phyloP scores from a whole-genome alignment of 2,113 vertebrate species.

The Oreochromis niloticus region DNA sequence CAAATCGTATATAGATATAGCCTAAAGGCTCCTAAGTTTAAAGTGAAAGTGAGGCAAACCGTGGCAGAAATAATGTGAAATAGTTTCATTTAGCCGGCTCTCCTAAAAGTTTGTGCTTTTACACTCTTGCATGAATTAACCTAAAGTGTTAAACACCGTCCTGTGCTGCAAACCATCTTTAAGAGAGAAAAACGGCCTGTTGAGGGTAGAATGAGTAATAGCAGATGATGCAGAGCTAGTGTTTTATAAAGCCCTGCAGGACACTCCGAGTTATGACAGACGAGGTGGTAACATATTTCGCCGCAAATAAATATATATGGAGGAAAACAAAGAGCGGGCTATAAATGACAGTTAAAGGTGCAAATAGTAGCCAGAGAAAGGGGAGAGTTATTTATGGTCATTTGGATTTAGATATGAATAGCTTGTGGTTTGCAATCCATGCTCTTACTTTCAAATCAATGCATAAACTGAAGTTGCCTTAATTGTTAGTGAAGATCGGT shows the following conservation, averaged over 20 bases:
- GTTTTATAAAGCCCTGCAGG: constrained; percentile 13
- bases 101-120: not conserved
- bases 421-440: not conserved
- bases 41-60: not conserved
- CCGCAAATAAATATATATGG: constrained; percentile 3
- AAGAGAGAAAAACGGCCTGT: constrained; percentile 4
- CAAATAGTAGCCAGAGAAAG: constrained; percentile 1
- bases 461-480: constrained; percentile 23
- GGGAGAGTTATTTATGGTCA: constrained; percentile 19
- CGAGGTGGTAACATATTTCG: constrained; percentile 29
- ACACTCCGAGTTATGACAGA: constrained; percentile 27
- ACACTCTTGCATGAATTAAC: not conserved
- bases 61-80: not conserved
- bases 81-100: not conserved
- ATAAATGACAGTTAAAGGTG: constrained; percentile 25
- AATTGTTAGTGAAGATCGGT: not conserved
- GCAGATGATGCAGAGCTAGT: constrained; percentile 8
- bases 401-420: constrained; percentile 17
- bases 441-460: constrained; percentile 33
- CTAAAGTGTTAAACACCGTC: not conserved
- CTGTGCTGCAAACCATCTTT: not conserved
- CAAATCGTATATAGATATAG: not conserved
- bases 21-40: not conserved
- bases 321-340: not conserved
- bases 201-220: constrained; percentile 15